These are phyloP conservation scores for Xiphydria camelus DNA, from an alignment of 2,888 invertebrate genomes.

Conservation along the genomic window DNA sequence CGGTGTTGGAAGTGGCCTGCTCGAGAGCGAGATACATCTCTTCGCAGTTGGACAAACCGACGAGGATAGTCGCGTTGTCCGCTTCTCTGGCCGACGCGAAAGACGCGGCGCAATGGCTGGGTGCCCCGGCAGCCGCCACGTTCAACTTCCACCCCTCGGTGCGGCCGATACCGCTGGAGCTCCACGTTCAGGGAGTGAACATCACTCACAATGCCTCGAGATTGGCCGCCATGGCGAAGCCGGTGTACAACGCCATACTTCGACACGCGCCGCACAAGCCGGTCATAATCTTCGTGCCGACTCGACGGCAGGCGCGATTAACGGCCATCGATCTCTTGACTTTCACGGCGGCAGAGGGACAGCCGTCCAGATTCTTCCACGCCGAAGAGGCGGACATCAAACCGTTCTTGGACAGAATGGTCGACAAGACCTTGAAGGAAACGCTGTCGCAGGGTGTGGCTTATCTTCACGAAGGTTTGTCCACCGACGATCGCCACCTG, in stretches of 20 bases:
- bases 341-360: conserved; percentile 86
- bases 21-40: conserved; percentile 94
- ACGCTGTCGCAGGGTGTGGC: conserved; percentile 94
- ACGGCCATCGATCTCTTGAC: conserved; percentile 96
- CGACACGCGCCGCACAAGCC: conserved; percentile 84
- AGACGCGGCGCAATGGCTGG: conserved; percentile 95
- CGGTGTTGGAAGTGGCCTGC: conserved; percentile 91
- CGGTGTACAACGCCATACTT: conserved; percentile 90
- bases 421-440: conserved; percentile 90
- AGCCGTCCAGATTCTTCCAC: conserved; percentile 86
- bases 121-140: conserved; percentile 88
- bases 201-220: conserved; percentile 96
- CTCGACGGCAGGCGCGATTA: conserved; percentile 86
- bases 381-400: conserved; percentile 84
- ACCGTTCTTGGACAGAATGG: conserved; percentile 84
- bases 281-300: conserved; percentile 88
- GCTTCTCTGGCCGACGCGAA: conserved; percentile 93
- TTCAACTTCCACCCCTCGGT: conserved; percentile 99
- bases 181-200: conserved; percentile 96
- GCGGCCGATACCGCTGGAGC: conserved; percentile 89
- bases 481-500: conserved; percentile 79
- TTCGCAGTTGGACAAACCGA: conserved; percentile 86
- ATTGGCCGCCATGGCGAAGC: conserved; percentile 96
- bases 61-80: conserved; percentile 91
- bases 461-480: conserved; percentile 94